These are phyloP conservation scores for Clarias laeviceps DNA, from an alignment of 2,797 vertebrate genomes.

Conservation along the genomic window DNA sequence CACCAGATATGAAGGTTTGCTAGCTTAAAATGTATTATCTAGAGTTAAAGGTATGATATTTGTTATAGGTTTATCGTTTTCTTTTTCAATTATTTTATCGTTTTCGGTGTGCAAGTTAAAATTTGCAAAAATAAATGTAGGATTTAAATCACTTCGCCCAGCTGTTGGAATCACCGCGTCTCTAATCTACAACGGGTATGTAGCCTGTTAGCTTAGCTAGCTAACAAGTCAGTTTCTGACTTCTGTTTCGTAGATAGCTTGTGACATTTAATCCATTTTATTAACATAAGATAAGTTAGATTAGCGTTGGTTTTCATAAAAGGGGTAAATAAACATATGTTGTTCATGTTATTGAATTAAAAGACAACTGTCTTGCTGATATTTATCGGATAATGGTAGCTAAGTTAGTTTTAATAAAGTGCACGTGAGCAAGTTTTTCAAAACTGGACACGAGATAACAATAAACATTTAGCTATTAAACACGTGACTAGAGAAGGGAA, in stretches of 20 bases:
- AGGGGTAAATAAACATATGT: neutral
- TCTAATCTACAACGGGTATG: slow-evolving; percentile 22
- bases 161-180: slow-evolving; percentile 9
- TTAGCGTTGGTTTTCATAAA: neutral
- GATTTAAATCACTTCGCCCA: slow-evolving; percentile 9
- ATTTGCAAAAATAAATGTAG: slow-evolving; percentile 6
- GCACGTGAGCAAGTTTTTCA: neutral
- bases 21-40: neutral
- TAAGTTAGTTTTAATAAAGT: neutral
- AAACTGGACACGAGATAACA: neutral
- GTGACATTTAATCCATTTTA: no score
- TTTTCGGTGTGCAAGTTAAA: neutral
- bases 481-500: neutral
- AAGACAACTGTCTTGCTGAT: neutral
- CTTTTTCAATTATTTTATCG: neutral
- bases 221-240: neutral
- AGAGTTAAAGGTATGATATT: neutral
- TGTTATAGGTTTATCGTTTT: neutral
- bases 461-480: neutral
- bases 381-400: no score
- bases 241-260: neutral
- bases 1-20: neutral
- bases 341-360: neutral
- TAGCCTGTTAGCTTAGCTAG: slow-evolving; percentile 23
- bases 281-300: neutral